phyloP scores from a whole-genome alignment of 2,797 vertebrate species.

The Carduelis carduelis region DNA sequence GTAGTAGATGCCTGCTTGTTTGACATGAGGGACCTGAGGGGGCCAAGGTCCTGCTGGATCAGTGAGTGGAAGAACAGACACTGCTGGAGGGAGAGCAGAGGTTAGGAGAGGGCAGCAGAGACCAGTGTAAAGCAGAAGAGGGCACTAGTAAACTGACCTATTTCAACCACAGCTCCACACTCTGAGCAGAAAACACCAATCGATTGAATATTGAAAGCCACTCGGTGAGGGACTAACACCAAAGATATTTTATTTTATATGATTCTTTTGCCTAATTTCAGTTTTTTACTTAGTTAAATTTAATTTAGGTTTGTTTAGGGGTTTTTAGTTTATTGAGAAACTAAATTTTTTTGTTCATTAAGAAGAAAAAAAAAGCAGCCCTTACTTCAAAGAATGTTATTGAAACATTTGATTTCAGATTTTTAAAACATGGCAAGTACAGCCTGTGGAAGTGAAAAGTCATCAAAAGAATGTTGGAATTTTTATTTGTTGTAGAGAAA shows the following conservation, averaged over 20 bases:
- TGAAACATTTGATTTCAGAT: neutral
- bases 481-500: neutral
- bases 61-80: conserved; percentile 16
- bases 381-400: neutral
- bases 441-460: neutral
- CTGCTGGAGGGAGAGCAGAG: conserved; percentile 65
- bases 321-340: neutral
- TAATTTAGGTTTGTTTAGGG: neutral
- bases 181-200: neutral
- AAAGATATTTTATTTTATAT: neutral
- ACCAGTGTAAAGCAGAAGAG: conserved; percentile 69
- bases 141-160: conserved; percentile 81
- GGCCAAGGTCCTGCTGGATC: conserved; percentile 63
- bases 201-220: neutral
- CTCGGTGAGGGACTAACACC: neutral
- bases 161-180: neutral
- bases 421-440: neutral
- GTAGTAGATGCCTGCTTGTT: conserved; percentile 64
- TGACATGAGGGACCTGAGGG: conserved; percentile 68
- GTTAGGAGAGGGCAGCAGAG: conserved; percentile 78
- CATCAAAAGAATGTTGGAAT: neutral
- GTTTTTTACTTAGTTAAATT: neutral
- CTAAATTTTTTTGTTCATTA: neutral
- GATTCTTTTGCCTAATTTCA: neutral
- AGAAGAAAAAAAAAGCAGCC: neutral